Evolutionary conservation across 2,113 vertebrate species (phyloP), one percentile per base, ranked within the genome.

Genomic region (Hippolais icterina): DNA sequence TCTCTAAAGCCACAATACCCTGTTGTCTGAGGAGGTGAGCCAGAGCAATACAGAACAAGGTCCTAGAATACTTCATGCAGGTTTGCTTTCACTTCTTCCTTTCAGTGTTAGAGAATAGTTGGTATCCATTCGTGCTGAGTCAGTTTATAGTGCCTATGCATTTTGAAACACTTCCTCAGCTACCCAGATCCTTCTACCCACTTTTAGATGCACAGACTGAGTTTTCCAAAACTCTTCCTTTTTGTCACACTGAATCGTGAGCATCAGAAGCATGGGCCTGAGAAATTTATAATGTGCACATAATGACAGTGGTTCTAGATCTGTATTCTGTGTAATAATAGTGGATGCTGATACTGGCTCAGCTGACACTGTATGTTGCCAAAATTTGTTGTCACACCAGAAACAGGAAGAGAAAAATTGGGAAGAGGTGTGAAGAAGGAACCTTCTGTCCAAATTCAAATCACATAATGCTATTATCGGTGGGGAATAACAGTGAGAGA

Each of bases 301-400:
- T 31, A 66, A 33, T 39, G 66, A 63, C 23, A 87, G 37, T 70
- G 28, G 42, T 88, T 90, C 90, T 64, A 77, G 56, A 66, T 83
- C 41, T 57, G 42, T 72, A 54, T 70, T 90, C 68, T 66, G 11
- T 57, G 20, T 85, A 94, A 91, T 89, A 82, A 39, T 44, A 83
- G 37, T 70, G 68, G n/a, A 77, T 92, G 52, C 56, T 97, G 76
- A 70, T 90, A 86, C 19, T 93, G 93, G 68, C 85, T 93, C 47
- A 35, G 52, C n/a, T 83, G 64, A 81, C 39, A n/a, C 18, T n/a
- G 5, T 47, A 8, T 37, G 24, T 75, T 74, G 82, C 90, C 92
- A 91, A 91, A 90, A 93, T 83, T 83, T 42, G 47, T 56, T 90
- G 79, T 89, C 75, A 83, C 39, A 66, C 24, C 27, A 70, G 71